Evolutionary conservation across 2,888 invertebrate genomes (phyloP).

Genomic region (Atethmia centrago): DNA sequence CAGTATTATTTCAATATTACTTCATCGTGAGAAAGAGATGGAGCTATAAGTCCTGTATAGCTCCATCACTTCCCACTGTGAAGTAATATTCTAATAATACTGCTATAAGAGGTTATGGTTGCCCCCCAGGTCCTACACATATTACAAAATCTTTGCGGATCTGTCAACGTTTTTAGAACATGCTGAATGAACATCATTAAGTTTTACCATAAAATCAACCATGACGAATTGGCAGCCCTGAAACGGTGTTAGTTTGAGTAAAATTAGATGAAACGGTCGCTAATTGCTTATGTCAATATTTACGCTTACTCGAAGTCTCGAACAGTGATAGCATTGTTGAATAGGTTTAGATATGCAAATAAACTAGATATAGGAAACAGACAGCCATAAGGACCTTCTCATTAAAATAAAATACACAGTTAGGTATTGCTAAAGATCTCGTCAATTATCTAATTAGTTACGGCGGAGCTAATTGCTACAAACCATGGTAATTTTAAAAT

Average conservation of each 20-base stretch:
- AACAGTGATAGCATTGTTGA: conserved; percentile 63
- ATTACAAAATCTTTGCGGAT: neutral
- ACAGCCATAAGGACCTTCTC: neutral
- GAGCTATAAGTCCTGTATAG: no score
- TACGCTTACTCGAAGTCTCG: conserved; percentile 19
- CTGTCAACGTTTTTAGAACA: neutral
- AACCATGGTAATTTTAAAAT: conserved; percentile 23
- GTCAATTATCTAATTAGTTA: conserved; percentile 34
- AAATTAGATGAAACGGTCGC: conserved; percentile 53
- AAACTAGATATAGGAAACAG: conserved; percentile 8
- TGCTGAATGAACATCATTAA: neutral
- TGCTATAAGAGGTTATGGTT: no score
- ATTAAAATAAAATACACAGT: conserved; percentile 16
- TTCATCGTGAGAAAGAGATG: no score
- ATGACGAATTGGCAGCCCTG: conserved; percentile 47
- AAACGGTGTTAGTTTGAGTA: conserved; percentile 28
- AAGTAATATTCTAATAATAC: no score
- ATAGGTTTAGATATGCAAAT: conserved; percentile 33
- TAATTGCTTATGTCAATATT: conserved; percentile 61
- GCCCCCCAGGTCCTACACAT: neutral
- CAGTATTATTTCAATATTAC: no score
- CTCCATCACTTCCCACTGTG: no score
- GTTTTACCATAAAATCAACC: conserved; percentile 20
- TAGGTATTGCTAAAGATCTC: conserved; percentile 2
- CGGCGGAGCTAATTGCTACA: conserved; percentile 7